These are phyloP conservation scores for Spialia ferax DNA, from an alignment of 2,888 invertebrate species.

Conservation along the genomic window DNA sequence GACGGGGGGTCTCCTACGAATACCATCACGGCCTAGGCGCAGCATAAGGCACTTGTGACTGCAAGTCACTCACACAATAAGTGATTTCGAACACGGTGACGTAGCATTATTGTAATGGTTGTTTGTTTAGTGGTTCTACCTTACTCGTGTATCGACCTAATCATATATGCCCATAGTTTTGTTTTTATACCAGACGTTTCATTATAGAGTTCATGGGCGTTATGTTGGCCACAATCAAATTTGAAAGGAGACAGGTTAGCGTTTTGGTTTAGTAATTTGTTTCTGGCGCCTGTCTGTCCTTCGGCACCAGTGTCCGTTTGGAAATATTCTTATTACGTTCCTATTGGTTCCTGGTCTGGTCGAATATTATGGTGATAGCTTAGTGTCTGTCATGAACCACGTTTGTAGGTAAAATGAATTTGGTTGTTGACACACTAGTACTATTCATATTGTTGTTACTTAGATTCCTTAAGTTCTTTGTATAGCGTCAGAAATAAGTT, in stretches of 20 bases:
- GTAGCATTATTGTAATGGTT: conserved; percentile 82
- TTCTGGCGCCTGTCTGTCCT: conserved; percentile 76
- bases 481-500: too few relatives aligned
- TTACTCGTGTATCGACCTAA: conserved; percentile 85
- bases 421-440: too few relatives aligned
- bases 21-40: conserved; percentile 53
- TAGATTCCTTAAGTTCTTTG: too few relatives aligned
- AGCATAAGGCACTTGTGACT: conserved; percentile 74
- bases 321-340: conserved; percentile 54
- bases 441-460: too few relatives aligned
- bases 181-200: conserved; percentile 83
- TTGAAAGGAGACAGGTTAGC: conserved; percentile 83
- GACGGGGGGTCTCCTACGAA: conserved; percentile 56
- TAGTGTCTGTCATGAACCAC: background rate
- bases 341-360: background rate
- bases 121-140: conserved; percentile 86
- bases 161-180: conserved; percentile 86
- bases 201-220: conserved; percentile 86
- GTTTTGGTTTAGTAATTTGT: conserved; percentile 76
- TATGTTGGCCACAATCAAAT: conserved; percentile 84
- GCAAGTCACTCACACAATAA: conserved; percentile 85
- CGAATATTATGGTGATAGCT: background rate
- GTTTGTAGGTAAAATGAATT: too few relatives aligned
- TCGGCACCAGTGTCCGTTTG: conserved; percentile 61
- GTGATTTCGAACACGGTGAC: conserved; percentile 85